These are phyloP conservation scores for Oplegnathus fasciatus DNA, from an alignment of 2,113 vertebrate genomes.

Conservation along the genomic window DNA sequence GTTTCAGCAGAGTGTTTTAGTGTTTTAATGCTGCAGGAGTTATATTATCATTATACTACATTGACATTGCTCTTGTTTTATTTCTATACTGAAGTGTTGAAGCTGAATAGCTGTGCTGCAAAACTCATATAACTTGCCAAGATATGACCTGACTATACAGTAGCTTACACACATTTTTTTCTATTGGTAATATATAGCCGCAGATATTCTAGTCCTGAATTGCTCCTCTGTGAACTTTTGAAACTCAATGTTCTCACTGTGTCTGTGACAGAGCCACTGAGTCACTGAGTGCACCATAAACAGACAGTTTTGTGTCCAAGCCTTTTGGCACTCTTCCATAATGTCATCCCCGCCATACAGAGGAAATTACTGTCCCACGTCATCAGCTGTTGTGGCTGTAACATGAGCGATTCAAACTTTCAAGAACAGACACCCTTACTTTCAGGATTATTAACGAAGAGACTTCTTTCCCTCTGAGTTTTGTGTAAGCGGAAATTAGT, in stretches of 20 bases:
- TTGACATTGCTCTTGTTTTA: not conserved
- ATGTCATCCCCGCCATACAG: slow-evolving; percentile 29
- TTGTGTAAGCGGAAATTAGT: not conserved
- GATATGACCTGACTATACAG: not conserved
- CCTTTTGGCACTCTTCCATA: slow-evolving; percentile 20
- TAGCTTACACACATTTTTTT: not conserved
- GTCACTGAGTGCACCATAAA: slow-evolving; percentile 31
- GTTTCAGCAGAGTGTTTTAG: not conserved
- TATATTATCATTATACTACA: not conserved
- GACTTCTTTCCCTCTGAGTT: not conserved
- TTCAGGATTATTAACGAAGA: not conserved
- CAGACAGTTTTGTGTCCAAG: slow-evolving; percentile 28
- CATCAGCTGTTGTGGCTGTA: slow-evolving; percentile 39
- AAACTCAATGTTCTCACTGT: slow-evolving; percentile 2
- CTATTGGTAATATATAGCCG: not conserved
- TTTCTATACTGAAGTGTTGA: not conserved
- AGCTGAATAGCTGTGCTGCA: not conserved
- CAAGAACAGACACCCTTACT: not conserved
- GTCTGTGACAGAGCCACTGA: slow-evolving; percentile 25
- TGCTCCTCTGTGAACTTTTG: slow-evolving; percentile 9
- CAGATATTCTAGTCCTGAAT: not conserved
- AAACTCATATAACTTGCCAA: not conserved
- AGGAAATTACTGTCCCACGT: slow-evolving; percentile 43
- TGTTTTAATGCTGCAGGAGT: slow-evolving; percentile 3
- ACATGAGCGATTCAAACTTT: not conserved